Evolutionary conservation across 64 coral and sea anemone genomes (phyloP).

Genomic region (Stylophora pistillata): DNA sequence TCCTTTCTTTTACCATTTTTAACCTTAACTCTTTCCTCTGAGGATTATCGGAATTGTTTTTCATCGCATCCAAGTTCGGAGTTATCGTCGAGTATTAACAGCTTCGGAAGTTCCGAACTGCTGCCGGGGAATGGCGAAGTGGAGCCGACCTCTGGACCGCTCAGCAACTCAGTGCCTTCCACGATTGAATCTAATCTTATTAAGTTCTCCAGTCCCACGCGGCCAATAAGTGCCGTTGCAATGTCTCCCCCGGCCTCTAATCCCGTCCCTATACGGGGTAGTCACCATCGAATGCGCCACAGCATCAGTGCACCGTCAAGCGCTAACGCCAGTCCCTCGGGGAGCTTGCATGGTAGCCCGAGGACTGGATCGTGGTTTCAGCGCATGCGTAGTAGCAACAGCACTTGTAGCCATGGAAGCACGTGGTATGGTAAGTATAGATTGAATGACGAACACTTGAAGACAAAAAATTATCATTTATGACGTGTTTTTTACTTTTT

Average conservation of each 20-base stretch:
- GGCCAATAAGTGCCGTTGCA: constrained; percentile 31
- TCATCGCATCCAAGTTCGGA: constrained; percentile 87
- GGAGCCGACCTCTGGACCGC: constrained; percentile 28
- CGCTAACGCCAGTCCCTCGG: constrained; percentile 84
- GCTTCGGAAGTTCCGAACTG: constrained; percentile 76
- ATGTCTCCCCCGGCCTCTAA: constrained; percentile 76
- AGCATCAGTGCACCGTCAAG: constrained; percentile 85
- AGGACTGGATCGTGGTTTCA: constrained; percentile 64
- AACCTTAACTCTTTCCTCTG: background rate
- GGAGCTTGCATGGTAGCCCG: constrained; percentile 81
- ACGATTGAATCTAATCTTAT: constrained; percentile 52
- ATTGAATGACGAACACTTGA: background rate
- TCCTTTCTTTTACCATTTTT: background rate
- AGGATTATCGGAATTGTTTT: constrained; percentile 97
- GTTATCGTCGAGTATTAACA: constrained; percentile 74
- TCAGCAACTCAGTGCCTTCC: constrained; percentile 76
- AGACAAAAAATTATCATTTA: background rate
- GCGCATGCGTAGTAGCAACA: constrained; percentile 78
- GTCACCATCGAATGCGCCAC: constrained; percentile 64
- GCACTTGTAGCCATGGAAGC: constrained; percentile 79
- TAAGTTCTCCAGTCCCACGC: constrained; percentile 58
- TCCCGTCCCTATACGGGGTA: constrained; percentile 76
- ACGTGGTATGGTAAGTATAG: constrained; percentile 83
- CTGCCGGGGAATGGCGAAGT: constrained; percentile 35
- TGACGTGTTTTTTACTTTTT: background rate